phyloP scores from a whole-genome alignment of 2,113 vertebrate genomes.

The Carollia perspicillata region DNA sequence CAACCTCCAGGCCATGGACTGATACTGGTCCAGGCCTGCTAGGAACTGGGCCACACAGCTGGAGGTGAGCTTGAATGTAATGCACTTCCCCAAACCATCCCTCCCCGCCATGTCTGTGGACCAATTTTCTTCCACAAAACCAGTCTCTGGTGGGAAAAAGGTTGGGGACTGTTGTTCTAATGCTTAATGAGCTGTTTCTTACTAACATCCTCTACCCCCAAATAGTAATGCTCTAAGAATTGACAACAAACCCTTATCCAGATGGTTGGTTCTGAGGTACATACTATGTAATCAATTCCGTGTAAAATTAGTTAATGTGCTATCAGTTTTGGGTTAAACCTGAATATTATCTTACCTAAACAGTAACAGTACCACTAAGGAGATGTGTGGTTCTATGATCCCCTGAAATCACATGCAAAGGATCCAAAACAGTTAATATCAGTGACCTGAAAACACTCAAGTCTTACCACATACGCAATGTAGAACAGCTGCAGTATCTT shows the following conservation, averaged over 20 bases:
- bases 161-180: background rate
- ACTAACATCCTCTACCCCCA: background rate
- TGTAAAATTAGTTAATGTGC: background rate
- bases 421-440: background rate
- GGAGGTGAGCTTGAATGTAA: no score
- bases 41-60: no score
- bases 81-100: no score
- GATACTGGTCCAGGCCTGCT: no score
- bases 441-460: background rate
- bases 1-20: no score
- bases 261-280: background rate
- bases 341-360: background rate
- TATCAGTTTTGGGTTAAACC: background rate
- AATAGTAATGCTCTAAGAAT: background rate
- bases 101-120: no score
- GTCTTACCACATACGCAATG: background rate
- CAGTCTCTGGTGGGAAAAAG: no score
- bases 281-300: background rate
- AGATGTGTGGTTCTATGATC: background rate
- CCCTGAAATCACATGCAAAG: background rate
- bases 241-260: background rate
- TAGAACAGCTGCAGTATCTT: background rate
- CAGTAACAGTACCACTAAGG: background rate
- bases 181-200: background rate
- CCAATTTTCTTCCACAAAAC: no score